phyloP scores from a whole-genome alignment of 2,888 invertebrate species.

The Hypselothyrea guttata region DNA sequence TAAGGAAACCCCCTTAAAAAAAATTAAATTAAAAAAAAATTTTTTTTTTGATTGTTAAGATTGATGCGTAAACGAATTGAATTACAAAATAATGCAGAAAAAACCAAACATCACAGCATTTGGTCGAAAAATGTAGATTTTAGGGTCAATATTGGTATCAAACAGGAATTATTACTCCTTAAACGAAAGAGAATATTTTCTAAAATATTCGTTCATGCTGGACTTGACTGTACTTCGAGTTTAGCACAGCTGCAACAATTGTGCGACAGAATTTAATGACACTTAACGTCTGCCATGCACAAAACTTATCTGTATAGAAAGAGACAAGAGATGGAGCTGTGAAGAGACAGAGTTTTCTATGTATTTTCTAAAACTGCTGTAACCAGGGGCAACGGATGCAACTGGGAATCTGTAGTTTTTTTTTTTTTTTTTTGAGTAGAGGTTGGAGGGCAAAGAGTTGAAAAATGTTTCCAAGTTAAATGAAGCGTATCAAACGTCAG shows the following conservation, averaged over 20 bases:
- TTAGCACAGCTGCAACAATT: conserved; percentile 40
- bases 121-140: no score
- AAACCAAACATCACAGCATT: no score
- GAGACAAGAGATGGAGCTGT: not conserved
- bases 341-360: conserved; percentile 40
- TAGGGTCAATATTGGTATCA: no score
- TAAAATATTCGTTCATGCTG: not conserved
- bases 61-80: no score
- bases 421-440: not conserved
- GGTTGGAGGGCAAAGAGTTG: conserved; percentile 44
- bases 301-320: conserved; percentile 40
- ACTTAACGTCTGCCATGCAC: conserved; percentile 53
- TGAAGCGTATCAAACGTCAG: conserved; percentile 78
- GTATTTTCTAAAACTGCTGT: conserved; percentile 55
- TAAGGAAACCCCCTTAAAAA: no score
- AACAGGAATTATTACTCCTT: no score
- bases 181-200: not conserved
- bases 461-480: conserved; percentile 78
- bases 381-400: conserved; percentile 39
- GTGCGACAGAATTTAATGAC: conserved; percentile 60
- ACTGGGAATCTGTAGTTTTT: conserved; percentile 9
- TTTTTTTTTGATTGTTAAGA: no score
- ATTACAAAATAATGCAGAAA: no score
- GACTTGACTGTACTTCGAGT: conserved; percentile 20
- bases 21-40: no score